A percentile compares a stretch with the other conserved stretches of the same genome.
Evolutionary conservation across 2,797 vertebrate species (phyloP).

Genomic region (Rhinella marina): DNA sequence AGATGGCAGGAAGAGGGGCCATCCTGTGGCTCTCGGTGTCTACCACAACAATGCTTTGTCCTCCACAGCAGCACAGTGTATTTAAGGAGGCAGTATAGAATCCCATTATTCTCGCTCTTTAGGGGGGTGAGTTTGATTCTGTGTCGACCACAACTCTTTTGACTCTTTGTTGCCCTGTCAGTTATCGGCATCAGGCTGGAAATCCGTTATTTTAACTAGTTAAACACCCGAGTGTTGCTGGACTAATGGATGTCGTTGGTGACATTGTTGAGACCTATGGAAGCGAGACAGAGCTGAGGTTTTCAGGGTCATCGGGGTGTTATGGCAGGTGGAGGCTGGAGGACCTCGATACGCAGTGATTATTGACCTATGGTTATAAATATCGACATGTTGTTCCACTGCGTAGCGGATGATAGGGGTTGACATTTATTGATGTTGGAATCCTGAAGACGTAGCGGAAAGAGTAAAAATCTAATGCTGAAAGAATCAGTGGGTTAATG

Average conservation of each 20-base stretch:
- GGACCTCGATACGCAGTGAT: background rate
- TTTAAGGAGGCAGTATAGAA: slow-evolving; percentile 11
- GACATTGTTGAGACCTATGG: background rate
- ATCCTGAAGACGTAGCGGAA: background rate
- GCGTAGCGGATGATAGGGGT: background rate
- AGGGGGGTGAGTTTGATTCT: background rate
- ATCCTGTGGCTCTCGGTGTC: background rate
- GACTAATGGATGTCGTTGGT: background rate
- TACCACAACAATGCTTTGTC: background rate
- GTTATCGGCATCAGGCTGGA: background rate
- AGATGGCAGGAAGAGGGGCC: slow-evolving; percentile 31
- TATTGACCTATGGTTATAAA: background rate
- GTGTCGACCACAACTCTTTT: background rate
- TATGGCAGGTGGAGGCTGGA: background rate
- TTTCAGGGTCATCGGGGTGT: background rate
- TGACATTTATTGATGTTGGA: background rate
- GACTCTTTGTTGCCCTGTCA: background rate
- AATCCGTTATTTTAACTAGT: background rate
- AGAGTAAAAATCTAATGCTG: background rate
- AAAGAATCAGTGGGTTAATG: background rate
- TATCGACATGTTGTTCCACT: background rate
- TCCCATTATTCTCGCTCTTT: background rate
- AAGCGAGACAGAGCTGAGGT: background rate
- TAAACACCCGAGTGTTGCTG: background rate
- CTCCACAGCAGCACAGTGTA: slow-evolving; percentile 8